A percentile compares a stretch with the other conserved stretches of the same genome.
Conservation (phyloP, 2,113 vertebrate genomes). For the Rostratula benghalensis region DNA sequence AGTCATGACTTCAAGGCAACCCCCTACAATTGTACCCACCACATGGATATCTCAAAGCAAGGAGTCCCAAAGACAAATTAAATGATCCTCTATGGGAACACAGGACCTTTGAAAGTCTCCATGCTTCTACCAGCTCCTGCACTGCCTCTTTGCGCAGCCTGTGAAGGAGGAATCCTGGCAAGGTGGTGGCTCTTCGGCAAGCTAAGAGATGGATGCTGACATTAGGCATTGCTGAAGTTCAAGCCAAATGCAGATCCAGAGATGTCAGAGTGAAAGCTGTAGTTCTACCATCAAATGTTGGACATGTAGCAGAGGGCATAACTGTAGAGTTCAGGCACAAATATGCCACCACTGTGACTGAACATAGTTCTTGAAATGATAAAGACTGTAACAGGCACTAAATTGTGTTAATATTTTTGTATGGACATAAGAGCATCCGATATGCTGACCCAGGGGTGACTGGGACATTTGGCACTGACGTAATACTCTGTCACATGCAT, state of each 20-base stretch:
- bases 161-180: neutral
- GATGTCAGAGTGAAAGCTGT: neutral
- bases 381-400: neutral
- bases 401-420: neutral
- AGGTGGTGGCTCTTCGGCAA: neutral
- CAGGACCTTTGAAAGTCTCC: neutral
- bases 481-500: neutral
- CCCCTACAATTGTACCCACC: neutral
- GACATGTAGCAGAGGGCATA: fast-evolving
- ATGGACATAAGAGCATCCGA: neutral
- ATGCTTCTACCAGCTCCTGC: neutral
- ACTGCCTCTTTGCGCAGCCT: neutral
- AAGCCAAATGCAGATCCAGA: neutral
- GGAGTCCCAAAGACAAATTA: neutral
- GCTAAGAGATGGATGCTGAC: neutral
- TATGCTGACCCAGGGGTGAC: neutral
- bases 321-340: neutral
- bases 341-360: neutral
- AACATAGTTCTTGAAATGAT: neutral
- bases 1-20: neutral
- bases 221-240: neutral
- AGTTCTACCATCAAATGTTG: neutral
- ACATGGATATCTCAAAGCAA: neutral
- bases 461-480: neutral
- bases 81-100: neutral